These are phyloP conservation scores for Drosophila borborema DNA, from an alignment of 2,888 invertebrate genomes.

Conservation along the genomic window DNA sequence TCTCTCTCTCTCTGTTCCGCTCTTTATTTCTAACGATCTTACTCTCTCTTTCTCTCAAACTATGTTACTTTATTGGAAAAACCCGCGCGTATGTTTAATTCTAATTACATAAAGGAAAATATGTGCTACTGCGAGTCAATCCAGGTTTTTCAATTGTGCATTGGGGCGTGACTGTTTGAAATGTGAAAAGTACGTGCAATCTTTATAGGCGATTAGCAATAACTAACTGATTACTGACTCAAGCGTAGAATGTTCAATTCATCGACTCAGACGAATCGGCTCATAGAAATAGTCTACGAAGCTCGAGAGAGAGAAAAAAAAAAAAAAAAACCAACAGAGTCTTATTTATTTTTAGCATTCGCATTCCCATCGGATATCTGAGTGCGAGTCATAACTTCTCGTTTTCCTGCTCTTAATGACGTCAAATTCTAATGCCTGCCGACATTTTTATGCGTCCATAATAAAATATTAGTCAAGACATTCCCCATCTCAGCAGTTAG, in stretches of 20 bases:
- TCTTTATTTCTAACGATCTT: background rate
- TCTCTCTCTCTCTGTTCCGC: background rate
- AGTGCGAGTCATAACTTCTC: constrained; percentile 43
- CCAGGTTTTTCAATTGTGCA: constrained; percentile 7
- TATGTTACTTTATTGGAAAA: constrained; percentile 48
- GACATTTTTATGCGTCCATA: constrained; percentile 51
- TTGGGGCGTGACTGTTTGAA: constrained; percentile 21
- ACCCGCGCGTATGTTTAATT: constrained; percentile 38
- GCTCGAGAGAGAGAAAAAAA: background rate
- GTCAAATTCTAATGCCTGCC: constrained; percentile 27
- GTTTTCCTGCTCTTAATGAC: constrained; percentile 54
- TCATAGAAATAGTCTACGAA: background rate
- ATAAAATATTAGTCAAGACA: constrained; percentile 19
- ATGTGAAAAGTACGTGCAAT: constrained; percentile 35
- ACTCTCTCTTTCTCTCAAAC: background rate
- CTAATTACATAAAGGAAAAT: constrained; percentile 47
- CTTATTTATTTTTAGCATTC: constrained; percentile 36
- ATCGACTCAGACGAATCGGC: constrained; percentile 1
- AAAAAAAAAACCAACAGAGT: constrained; percentile 43
- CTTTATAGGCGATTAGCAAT: background rate
- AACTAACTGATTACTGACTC: constrained; percentile 23
- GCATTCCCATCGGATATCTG: constrained; percentile 8
- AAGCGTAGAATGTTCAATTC: constrained; percentile 31
- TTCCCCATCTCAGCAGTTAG: constrained; percentile 9
- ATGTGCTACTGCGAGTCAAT: constrained; percentile 14